Percentiles rank a stretch among this genome's conserved stretches.
Conservation (phyloP, 2,888 invertebrate genomes). For the Eumerus sabulonum region DNA sequence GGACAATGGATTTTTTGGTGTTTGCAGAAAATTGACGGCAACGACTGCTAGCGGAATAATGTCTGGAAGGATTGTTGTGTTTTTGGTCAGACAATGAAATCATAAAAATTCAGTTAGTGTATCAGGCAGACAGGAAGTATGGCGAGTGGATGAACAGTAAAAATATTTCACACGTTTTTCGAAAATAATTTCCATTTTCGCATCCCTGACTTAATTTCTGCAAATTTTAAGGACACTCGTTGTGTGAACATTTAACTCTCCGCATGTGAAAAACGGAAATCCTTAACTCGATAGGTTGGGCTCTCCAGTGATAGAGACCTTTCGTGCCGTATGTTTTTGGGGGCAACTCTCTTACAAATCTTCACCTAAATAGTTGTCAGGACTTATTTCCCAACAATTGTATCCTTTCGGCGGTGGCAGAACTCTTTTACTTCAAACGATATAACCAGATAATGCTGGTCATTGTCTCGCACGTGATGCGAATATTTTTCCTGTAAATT, state of each 20-base stretch:
- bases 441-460: conserved; percentile 12
- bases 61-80: neutral
- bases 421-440: conserved; percentile 3
- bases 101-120: neutral
- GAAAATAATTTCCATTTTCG: neutral
- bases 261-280: too few relatives aligned
- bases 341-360: conserved; percentile 21
- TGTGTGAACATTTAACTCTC: too few relatives aligned
- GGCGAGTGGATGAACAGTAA: conserved; percentile 5
- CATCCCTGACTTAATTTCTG: neutral
- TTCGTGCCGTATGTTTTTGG: conserved; percentile 21
- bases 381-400: conserved; percentile 13
- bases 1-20: conserved; percentile 53
- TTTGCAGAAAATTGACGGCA: conserved; percentile 9
- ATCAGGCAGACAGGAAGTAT: conserved; percentile 21
- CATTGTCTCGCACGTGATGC: conserved; percentile 26
- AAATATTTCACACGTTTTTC: too few relatives aligned
- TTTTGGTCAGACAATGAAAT: neutral
- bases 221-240: too few relatives aligned
- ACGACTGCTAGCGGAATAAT: neutral
- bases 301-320: neutral
- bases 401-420: conserved; percentile 5
- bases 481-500: conserved; percentile 15
- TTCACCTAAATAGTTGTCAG: neutral
- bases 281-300: conserved; percentile 21